A percentile compares a stretch with the other conserved stretches of the same genome.
These are phyloP conservation scores for Macropodus opercularis DNA, from an alignment of 2,797 vertebrate species.

Conservation along the genomic window DNA sequence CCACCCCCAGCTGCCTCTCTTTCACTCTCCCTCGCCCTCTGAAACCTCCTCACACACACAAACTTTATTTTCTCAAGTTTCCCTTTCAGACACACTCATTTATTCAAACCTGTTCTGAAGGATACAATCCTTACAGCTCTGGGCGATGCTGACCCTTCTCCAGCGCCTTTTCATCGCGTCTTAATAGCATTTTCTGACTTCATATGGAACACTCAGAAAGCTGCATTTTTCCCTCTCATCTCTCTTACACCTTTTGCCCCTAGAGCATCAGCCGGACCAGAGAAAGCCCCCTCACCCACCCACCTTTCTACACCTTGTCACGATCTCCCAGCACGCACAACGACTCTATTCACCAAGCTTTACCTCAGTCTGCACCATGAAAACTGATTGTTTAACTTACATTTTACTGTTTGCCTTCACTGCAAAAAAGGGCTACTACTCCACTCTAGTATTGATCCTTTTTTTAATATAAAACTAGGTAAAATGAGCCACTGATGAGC, in stretches of 20 bases:
- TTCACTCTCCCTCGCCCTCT: conserved; percentile 25
- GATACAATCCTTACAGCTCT: conserved; percentile 29
- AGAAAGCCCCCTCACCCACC: conserved; percentile 17
- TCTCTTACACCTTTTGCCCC: conserved; percentile 78
- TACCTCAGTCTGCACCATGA: conserved; percentile 38
- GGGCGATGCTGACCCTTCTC: conserved; percentile 32
- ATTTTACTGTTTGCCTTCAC: conserved; percentile 59
- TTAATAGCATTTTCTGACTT: conserved; percentile 52
- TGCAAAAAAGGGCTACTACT: conserved; percentile 27
- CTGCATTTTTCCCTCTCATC: conserved; percentile 34
- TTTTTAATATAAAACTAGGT: conserved; percentile 37
- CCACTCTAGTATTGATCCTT: conserved; percentile 7
- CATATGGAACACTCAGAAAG: conserved; percentile 18
- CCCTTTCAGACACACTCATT: conserved; percentile 34
- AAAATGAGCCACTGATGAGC: conserved; percentile 12
- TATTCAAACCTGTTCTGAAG: conserved; percentile 23
- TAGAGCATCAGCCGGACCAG: conserved; percentile 79
- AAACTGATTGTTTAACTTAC: conserved; percentile 50
- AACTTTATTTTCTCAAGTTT: conserved; percentile 29
- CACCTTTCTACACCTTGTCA: conserved; percentile 19
- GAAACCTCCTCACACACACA: conserved; percentile 31
- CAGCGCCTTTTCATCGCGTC: conserved; percentile 33
- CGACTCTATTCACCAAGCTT: conserved; percentile 69
- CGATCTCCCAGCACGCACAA: conserved; percentile 61
- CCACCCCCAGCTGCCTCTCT: conserved; percentile 9